Evolutionary conservation across 2,113 vertebrate species (phyloP).

Genomic region (Alouatta palliata): DNA sequence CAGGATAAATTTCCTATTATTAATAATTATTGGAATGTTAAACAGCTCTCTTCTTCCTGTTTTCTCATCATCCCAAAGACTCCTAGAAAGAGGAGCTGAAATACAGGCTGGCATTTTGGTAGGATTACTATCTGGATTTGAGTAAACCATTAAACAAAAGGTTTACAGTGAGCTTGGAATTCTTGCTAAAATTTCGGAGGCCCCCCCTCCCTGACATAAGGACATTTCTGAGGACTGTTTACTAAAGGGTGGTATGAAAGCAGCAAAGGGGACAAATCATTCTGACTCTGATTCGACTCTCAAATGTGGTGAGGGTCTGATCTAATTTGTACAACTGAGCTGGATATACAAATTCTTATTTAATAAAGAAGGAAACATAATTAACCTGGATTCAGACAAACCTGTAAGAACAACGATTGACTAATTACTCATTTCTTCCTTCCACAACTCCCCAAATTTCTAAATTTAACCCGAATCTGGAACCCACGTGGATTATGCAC

Average conservation of each 20-base stretch:
- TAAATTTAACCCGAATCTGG: background rate
- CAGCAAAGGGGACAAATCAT: background rate
- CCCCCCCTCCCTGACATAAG: background rate
- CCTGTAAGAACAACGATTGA: background rate
- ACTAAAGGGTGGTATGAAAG: background rate
- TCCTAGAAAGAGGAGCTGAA: background rate
- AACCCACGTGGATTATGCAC: background rate
- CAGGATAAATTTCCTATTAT: background rate
- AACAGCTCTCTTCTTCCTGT: background rate
- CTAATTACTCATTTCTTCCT: background rate
- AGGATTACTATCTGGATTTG: conserved; percentile 51
- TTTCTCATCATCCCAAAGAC: conserved; percentile 13
- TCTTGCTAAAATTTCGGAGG: conserved; percentile 29
- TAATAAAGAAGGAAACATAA: background rate
- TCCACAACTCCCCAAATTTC: background rate
- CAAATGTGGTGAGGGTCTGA: background rate
- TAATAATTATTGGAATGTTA: conserved; percentile 38
- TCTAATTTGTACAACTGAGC: conserved; percentile 33
- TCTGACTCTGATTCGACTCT: background rate
- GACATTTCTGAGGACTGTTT: conserved; percentile 10
- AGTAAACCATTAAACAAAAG: conserved; percentile 45
- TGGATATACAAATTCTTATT: background rate
- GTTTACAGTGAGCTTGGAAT: conserved; percentile 21
- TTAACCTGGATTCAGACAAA: background rate
- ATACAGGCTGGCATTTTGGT: background rate